Evolutionary conservation across 2,113 vertebrate genomes (phyloP).

Genomic region (Indicator maculatus): DNA sequence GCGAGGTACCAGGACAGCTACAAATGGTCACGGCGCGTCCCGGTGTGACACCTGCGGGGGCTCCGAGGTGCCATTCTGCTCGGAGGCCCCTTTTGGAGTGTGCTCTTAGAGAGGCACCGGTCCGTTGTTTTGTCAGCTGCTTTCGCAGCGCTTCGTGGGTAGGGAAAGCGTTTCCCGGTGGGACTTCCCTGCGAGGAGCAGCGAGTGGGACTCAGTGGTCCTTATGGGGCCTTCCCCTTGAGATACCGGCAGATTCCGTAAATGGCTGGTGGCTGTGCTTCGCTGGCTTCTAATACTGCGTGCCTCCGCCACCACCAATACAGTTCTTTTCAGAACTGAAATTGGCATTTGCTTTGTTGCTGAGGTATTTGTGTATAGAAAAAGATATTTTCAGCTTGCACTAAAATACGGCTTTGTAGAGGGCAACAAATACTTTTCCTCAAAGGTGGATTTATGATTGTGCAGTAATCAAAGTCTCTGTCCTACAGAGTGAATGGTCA

Average conservation of each 20-base stretch:
- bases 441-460: neutral
- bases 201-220: neutral
- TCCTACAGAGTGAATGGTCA: no score
- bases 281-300: fast-evolving
- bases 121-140: fast-evolving
- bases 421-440: neutral
- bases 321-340: fast-evolving
- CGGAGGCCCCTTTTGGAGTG: neutral
- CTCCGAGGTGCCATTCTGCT: neutral
- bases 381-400: fast-evolving
- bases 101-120: fast-evolving
- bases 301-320: fast-evolving
- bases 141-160: fast-evolving
- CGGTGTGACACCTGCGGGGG: no score
- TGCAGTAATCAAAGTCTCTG: neutral
- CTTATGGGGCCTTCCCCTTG: fast-evolving
- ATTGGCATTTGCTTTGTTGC: fast-evolving
- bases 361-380: fast-evolving
- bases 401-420: fast-evolving
- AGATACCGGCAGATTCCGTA: fast-evolving
- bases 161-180: neutral
- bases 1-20: neutral
- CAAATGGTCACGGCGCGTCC: neutral
- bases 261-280: fast-evolving
- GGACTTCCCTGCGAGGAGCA: fast-evolving